Evolutionary conservation across 2,113 vertebrate genomes (phyloP).

Genomic region (Pelodiscus sinensis): DNA sequence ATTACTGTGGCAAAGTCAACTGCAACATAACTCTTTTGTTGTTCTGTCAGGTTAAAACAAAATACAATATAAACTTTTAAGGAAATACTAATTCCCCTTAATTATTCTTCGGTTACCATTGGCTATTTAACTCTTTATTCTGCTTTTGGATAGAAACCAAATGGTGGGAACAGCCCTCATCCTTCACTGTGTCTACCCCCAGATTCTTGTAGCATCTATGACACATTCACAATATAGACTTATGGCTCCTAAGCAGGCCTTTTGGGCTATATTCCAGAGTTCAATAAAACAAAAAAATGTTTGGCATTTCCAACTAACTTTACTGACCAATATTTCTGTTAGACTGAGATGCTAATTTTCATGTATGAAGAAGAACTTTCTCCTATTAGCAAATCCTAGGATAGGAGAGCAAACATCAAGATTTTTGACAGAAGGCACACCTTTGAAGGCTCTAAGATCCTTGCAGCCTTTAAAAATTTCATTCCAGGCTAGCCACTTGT

Average conservation of each 20-base stretch:
- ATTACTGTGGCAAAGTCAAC: background rate
- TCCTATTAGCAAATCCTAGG: conserved; percentile 26
- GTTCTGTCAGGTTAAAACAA: background rate
- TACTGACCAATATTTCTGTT: background rate
- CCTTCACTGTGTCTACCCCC: background rate
- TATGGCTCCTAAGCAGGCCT: background rate
- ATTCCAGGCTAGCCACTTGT: conserved; percentile 70
- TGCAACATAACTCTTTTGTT: background rate
- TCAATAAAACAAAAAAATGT: background rate
- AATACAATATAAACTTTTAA: background rate
- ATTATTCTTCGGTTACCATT: background rate
- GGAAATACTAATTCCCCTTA: background rate
- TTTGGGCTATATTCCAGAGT: background rate
- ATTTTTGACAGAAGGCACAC: conserved; percentile 63
- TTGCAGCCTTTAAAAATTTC: conserved; percentile 69
- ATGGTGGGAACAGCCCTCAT: background rate
- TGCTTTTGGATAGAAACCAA: background rate
- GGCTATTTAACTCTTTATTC: background rate
- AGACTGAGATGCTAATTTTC: background rate
- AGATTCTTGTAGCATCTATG: background rate
- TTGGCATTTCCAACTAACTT: background rate
- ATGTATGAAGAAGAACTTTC: background rate
- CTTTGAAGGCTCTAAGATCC: conserved; percentile 72
- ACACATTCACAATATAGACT: background rate
- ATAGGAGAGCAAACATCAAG: conserved; percentile 28